Percentiles rank a stretch among this genome's conserved stretches.
Evolutionary conservation across 1,140 invertebrate genomes (phyloP).

Genomic region (Holotrichia oblita): DNA sequence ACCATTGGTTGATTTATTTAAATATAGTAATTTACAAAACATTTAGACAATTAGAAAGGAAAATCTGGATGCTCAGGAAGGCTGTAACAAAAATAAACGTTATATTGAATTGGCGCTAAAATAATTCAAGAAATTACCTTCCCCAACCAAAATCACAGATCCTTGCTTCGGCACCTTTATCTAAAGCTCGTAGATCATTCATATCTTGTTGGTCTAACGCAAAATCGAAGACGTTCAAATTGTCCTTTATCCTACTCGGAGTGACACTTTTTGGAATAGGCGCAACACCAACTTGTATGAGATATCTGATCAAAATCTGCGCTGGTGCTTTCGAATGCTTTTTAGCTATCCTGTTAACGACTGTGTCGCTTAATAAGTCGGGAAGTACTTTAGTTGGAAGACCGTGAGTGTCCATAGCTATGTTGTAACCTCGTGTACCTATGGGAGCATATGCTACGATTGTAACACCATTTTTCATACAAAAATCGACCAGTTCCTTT

Average conservation of each 20-base stretch:
- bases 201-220: constrained; percentile 59
- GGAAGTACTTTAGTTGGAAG: neutral
- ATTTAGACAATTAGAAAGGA: too few relatives aligned
- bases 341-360: constrained; percentile 55
- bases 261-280: constrained; percentile 73
- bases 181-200: constrained; percentile 46
- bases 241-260: constrained; percentile 65
- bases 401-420: neutral
- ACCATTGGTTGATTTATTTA: too few relatives aligned
- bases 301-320: constrained; percentile 69
- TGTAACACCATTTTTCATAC: constrained; percentile 73
- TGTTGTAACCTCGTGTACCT: constrained; percentile 54
- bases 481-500: constrained; percentile 76
- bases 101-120: too few relatives aligned
- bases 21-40: too few relatives aligned
- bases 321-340: constrained; percentile 67
- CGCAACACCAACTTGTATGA: constrained; percentile 66
- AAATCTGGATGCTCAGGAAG: too few relatives aligned
- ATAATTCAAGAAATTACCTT: too few relatives aligned
- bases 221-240: constrained; percentile 65
- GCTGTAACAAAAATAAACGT: too few relatives aligned
- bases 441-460: constrained; percentile 86
- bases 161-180: too few relatives aligned
- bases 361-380: constrained; percentile 36
- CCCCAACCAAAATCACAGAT: too few relatives aligned